Conservation (phyloP, 2,888 invertebrate species). For the Timandra comae region DNA sequence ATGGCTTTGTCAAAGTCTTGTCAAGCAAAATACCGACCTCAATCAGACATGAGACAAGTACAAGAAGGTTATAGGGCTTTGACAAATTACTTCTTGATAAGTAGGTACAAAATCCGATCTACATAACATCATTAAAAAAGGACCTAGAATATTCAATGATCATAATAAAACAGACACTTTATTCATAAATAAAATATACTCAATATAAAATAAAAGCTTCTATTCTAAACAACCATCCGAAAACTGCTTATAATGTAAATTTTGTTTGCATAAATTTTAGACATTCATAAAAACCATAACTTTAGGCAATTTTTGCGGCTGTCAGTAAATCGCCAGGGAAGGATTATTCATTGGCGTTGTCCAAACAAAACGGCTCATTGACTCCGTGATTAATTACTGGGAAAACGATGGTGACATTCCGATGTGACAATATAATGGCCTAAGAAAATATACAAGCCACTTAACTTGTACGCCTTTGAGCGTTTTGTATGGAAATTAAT, state of each 20-base stretch:
- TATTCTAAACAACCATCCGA: slow-evolving; percentile 9
- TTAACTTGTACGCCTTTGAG: too few species aligned
- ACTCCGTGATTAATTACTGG: slow-evolving; percentile 71
- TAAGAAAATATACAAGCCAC: slow-evolving; percentile 25
- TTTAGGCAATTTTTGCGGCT: slow-evolving; percentile 36
- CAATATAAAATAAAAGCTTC: slow-evolving; percentile 7
- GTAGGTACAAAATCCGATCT: too few species aligned
- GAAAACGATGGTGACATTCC: slow-evolving; percentile 63
- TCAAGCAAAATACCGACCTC: too few species aligned
- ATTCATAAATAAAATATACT: too few species aligned
- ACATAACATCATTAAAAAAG: too few species aligned
- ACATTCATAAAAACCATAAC: slow-evolving; percentile 31
- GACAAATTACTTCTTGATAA: too few species aligned
- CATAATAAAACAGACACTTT: too few species aligned
- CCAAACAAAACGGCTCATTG: slow-evolving; percentile 74
- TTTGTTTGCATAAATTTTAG: slow-evolving; percentile 25
- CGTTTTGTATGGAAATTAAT: too few species aligned
- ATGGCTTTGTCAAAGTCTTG: too few species aligned
- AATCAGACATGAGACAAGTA: too few species aligned
- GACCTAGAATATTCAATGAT: too few species aligned
- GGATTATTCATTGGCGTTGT: slow-evolving; percentile 67
- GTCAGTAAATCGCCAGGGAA: slow-evolving; percentile 55
- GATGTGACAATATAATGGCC: slow-evolving; percentile 46
- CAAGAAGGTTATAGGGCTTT: too few species aligned
- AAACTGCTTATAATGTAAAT: slow-evolving; percentile 20